Base-by-base conservation (phyloP, 2,797 vertebrate species). In the Lagorchestes hirsutus region DNA sequence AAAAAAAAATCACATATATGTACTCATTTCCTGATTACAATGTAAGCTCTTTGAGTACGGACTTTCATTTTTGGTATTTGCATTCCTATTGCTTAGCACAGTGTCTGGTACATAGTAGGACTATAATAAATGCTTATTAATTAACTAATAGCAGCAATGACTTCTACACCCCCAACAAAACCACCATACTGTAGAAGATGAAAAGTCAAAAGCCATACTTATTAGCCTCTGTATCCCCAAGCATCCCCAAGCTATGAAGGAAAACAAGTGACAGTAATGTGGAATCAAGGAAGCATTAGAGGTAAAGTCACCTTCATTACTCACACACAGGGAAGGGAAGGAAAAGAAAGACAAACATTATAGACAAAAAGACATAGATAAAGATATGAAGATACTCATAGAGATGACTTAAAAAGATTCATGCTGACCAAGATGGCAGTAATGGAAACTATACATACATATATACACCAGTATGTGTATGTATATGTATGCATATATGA, bases 211-310 rank as follows among this genome's bases (percentile, higher is more conserved):
- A 97, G 96, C 94, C 98, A 95, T 96, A 96, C 96, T 96, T 95
- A 97, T 97, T 98, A 98, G 98, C 96, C 97, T 98, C 98, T 98
- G 97, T 97, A 98, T 98, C 96, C 96, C 97, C 98, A 98, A 98
- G 98, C 98, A 98, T 97, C 96, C 54, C 97, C 97, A 96, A 93
- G 97, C 90, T 57, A 94, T 96, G 97, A 92, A 95, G 97, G 91
- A 97, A 96, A 97, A 98, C 96, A 94, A 97, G 92, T 2, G 31
- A 22, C 40, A 40, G 59, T 18, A 31, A 40, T 31, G 24, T 13
- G 91, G n/a, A 1, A 0, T 58, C 14, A 0, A 0, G 90, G 59
- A 3, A 57, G 74, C 34, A 94, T 87, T 18, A 28, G 34, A 55
- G 28, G 92, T 10, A 52, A 55, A 0, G 0, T 16, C 2, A 56